phyloP scores from a whole-genome alignment of 2,888 invertebrate species.

The Thecophora atra region DNA sequence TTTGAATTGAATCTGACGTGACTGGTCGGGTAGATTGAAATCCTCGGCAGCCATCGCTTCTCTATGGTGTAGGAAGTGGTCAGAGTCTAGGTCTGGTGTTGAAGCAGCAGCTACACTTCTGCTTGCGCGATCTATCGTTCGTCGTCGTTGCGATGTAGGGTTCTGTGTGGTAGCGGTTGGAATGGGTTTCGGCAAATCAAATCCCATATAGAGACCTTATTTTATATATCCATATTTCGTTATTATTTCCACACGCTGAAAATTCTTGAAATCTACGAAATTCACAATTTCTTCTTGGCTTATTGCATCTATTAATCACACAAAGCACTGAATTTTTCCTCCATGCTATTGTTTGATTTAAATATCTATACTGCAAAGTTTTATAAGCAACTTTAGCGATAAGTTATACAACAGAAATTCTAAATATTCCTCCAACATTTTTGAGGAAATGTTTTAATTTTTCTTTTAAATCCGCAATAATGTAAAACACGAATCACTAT shows the following conservation, averaged over 20 bases:
- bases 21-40: constrained; percentile 8
- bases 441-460: no score
- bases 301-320: background rate
- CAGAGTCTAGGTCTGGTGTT: constrained; percentile 27
- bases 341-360: background rate
- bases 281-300: background rate
- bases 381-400: constrained; percentile 9
- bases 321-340: background rate
- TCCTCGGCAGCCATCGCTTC: no score
- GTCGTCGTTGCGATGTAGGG: constrained; percentile 20
- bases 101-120: constrained; percentile 8
- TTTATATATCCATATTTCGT: constrained; percentile 31
- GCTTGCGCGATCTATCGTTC: background rate
- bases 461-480: no score
- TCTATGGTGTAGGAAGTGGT: background rate
- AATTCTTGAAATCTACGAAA: background rate
- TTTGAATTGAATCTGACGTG: background rate
- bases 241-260: constrained; percentile 12
- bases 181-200: constrained; percentile 29
- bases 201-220: constrained; percentile 34
- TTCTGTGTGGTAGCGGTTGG: constrained; percentile 7
- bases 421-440: no score
- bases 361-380: background rate
- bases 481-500: no score
- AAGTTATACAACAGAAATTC: constrained; percentile 8